Evolutionary conservation across 1,140 invertebrate genomes (phyloP).

Genomic region (Ips typographus): DNA sequence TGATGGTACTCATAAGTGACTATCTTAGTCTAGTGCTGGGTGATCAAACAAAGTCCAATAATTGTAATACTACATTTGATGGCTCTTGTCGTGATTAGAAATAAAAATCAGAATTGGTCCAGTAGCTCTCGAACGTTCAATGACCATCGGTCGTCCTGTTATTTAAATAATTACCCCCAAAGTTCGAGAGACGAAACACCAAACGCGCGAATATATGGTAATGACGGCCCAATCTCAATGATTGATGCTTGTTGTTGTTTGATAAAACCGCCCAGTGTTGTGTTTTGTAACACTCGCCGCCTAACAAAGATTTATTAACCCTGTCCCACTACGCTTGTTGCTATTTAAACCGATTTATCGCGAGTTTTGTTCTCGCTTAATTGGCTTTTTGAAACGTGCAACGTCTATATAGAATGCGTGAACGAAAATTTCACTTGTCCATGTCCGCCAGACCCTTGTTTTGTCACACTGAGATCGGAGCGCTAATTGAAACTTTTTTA

Average conservation of each 20-base stretch:
- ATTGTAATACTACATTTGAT: no score
- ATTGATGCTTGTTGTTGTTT: conserved; percentile 40
- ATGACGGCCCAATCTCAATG: conserved; percentile 41
- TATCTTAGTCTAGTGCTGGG: no score
- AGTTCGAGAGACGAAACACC: conserved; percentile 24
- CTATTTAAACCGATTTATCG: conserved; percentile 41
- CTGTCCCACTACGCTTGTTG: conserved; percentile 31
- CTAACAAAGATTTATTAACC: conserved; percentile 45
- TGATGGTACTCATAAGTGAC: no score
- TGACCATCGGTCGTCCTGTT: conserved; percentile 4
- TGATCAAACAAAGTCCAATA: no score
- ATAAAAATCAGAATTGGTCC: no score
- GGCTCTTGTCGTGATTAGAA: no score
- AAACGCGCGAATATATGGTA: conserved; percentile 35
- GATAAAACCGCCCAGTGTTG: conserved; percentile 40
- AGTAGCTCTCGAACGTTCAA: no score
- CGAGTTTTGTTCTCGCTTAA: conserved; percentile 34
- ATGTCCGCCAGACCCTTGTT: no score
- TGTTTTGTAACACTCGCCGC: conserved; percentile 40
- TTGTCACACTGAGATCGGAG: no score
- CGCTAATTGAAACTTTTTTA: no score
- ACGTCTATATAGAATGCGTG: background rate
- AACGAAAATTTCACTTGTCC: no score
- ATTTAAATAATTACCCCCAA: conserved; percentile 34
- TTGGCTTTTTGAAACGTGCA: conserved; percentile 26